phyloP scores from a whole-genome alignment of 2,888 invertebrate genomes.

The Eupithecia vulgata region DNA sequence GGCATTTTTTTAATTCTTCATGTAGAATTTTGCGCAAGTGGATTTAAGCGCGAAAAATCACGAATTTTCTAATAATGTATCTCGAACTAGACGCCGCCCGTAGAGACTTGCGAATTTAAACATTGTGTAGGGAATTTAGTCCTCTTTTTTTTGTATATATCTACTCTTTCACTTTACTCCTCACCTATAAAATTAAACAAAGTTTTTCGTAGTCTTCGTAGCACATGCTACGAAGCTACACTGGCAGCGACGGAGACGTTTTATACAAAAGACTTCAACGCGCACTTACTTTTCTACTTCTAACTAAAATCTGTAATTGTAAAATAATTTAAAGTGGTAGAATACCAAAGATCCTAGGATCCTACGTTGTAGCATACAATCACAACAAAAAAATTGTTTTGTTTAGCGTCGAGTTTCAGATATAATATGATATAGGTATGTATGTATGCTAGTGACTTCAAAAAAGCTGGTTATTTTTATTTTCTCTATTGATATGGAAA shows the following conservation, averaged over 20 bases:
- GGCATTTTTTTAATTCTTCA: too few species aligned
- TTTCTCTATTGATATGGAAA: too few species aligned
- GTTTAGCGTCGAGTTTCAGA: not conserved
- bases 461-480: too few species aligned
- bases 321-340: too few species aligned
- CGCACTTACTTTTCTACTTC: not conserved
- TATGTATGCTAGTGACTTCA: too few species aligned
- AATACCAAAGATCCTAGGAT: too few species aligned
- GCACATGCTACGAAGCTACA: not conserved
- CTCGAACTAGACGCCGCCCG: not conserved
- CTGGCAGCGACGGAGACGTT: not conserved
- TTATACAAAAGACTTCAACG: not conserved
- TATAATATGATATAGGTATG: too few species aligned
- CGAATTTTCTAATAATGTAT: not conserved
- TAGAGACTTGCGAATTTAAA: not conserved
- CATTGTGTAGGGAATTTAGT: not conserved
- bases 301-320: not conserved
- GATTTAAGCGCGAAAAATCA: not conserved
- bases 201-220: not conserved
- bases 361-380: too few species aligned
- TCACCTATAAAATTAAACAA: not conserved
- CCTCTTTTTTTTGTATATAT: not conserved
- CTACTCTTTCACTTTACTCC: too few species aligned
- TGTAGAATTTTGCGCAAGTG: too few species aligned
- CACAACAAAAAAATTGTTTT: not conserved